phyloP scores from a whole-genome alignment of 1,140 invertebrate genomes.

The Protaetia brevitarsis region DNA sequence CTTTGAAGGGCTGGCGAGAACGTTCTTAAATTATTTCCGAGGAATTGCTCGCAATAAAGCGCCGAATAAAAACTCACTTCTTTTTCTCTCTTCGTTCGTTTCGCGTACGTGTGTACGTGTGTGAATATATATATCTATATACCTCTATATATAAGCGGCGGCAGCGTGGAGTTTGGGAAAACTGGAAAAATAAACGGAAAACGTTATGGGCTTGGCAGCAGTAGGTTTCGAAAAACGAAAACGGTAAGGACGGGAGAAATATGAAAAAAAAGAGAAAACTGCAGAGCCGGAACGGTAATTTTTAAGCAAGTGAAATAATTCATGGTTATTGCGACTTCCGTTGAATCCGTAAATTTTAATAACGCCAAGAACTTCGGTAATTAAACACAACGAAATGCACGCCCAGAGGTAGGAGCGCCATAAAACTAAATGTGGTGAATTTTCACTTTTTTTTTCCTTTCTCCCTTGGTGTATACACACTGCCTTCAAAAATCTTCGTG shows the following conservation, averaged over 20 bases:
- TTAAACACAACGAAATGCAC: not conserved
- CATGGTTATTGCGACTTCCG: not conserved
- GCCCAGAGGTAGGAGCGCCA: not conserved
- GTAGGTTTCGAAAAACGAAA: not conserved
- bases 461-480: not conserved
- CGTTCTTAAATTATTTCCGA: slow-evolving; percentile 31
- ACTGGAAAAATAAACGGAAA: slow-evolving; percentile 5
- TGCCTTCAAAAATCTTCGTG: too few species aligned
- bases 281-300: not conserved
- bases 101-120: not conserved
- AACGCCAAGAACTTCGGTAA: not conserved
- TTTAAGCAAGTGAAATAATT: slow-evolving; percentile 12
- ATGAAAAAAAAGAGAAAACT: slow-evolving; percentile 14
- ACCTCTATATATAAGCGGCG: not conserved
- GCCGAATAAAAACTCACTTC: slow-evolving; percentile 24
- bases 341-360: slow-evolving; percentile 2
- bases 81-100: not conserved
- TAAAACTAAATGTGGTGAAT: not conserved
- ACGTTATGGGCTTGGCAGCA: not conserved
- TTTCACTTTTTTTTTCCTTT: not conserved
- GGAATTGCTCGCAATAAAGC: slow-evolving; percentile 30
- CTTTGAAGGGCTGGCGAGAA: slow-evolving; percentile 20
- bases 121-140: too few species aligned
- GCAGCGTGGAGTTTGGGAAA: not conserved
- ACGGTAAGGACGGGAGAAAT: not conserved